Conservation (phyloP, 1,140 invertebrate species). For the Drosophila kikkawai region DNA sequence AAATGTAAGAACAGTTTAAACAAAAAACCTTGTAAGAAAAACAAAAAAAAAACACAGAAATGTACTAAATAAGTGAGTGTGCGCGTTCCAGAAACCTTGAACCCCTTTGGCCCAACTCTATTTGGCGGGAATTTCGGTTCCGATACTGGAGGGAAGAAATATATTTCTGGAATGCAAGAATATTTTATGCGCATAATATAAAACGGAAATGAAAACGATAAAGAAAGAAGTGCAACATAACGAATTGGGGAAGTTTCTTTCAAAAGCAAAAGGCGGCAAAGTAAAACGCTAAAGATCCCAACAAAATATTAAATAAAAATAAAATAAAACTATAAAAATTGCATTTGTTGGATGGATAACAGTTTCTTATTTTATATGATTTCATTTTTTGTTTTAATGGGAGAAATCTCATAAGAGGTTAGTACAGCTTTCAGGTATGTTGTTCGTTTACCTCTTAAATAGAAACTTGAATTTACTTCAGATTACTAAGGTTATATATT, state of each 20-base stretch:
- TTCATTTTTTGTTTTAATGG: slow-evolving; percentile 14
- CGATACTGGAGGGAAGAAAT: slow-evolving; percentile 10
- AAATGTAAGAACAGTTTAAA: slow-evolving; percentile 35
- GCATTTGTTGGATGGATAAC: slow-evolving; percentile 28
- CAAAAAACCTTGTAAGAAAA: slow-evolving; percentile 49
- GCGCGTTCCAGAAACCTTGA: slow-evolving; percentile 44
- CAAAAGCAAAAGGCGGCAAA: slow-evolving; percentile 35
- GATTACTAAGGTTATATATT: neutral
- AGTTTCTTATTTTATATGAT: neutral
- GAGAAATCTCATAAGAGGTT: neutral
- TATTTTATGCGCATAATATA: slow-evolving; percentile 64
- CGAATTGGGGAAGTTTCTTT: slow-evolving; percentile 34
- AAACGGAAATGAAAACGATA: slow-evolving; percentile 20
- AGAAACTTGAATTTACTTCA: neutral
- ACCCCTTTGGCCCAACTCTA: slow-evolving; percentile 16
- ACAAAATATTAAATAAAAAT: slow-evolving; percentile 75
- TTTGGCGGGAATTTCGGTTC: slow-evolving; percentile 15
- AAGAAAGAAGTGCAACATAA: neutral
- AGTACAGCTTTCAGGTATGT: neutral
- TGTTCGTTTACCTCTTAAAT: neutral
- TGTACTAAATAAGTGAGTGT: slow-evolving; percentile 37
- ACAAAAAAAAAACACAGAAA: slow-evolving; percentile 23
- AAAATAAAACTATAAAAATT: slow-evolving; percentile 75
- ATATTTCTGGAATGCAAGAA: slow-evolving; percentile 36
- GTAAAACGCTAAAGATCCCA: slow-evolving; percentile 48